Conservation (phyloP, 1,140 invertebrate genomes). For the Dryas iulia region DNA sequence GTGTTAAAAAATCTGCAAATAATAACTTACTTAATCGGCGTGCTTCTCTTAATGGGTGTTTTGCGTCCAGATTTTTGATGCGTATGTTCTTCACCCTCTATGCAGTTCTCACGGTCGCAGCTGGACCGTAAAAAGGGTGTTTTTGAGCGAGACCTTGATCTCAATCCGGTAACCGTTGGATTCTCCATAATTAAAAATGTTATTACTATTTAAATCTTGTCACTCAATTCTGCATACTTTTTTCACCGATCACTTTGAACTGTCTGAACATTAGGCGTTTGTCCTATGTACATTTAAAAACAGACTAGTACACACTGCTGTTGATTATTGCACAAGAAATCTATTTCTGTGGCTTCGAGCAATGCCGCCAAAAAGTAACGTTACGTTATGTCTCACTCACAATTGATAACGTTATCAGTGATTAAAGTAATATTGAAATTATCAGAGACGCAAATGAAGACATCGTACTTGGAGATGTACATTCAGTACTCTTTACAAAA, state of each 20-base stretch:
- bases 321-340: constrained; percentile 76
- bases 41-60: constrained; percentile 74
- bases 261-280: constrained; percentile 40
- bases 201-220: constrained; percentile 7
- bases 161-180: constrained; percentile 63
- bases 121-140: constrained; percentile 82
- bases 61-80: constrained; percentile 75
- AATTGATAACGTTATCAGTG: constrained; percentile 21
- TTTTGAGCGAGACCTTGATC: constrained; percentile 82
- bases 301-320: constrained; percentile 38
- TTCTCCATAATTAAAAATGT: constrained; percentile 61
- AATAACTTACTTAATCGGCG: constrained; percentile 78
- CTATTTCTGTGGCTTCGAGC: constrained; percentile 74
- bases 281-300: constrained; percentile 49
- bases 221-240: constrained; percentile 25
- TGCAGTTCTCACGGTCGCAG: constrained; percentile 79
- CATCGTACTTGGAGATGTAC: constrained; percentile 7
- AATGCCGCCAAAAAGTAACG: constrained; percentile 73
- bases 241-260: constrained; percentile 35
- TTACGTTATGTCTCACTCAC: constrained; percentile 41
- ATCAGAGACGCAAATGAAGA: constrained; percentile 14
- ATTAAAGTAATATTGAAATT: constrained; percentile 14
- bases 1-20: neutral
- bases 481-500: neutral
- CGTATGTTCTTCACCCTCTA: constrained; percentile 74